A percentile compares a stretch with the other conserved stretches of the same genome.
phyloP scores from a whole-genome alignment of 2,113 vertebrate genomes.

The Cervus canadensis region DNA sequence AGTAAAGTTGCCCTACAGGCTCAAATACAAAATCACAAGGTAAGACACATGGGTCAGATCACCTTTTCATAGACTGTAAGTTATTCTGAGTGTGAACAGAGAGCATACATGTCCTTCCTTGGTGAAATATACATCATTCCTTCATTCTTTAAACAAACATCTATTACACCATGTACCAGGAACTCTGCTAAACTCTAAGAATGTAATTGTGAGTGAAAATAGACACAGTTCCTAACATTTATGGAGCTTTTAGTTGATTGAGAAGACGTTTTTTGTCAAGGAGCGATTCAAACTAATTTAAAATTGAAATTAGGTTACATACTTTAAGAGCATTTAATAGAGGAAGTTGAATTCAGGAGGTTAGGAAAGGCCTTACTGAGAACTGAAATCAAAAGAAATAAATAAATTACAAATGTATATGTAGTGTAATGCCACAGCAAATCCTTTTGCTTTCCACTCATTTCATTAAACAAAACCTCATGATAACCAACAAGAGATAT shows the following conservation, averaged over 20 bases:
- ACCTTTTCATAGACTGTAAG: neutral
- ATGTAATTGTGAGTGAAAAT: neutral
- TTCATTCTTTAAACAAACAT: neutral
- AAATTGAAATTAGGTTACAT: neutral
- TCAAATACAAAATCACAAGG: slow-evolving; percentile 84
- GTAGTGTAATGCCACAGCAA: neutral
- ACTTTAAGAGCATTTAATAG: neutral
- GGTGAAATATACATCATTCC: neutral
- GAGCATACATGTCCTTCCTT: neutral
- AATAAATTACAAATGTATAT: neutral
- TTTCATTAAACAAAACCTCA: neutral
- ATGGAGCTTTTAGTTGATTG: neutral
- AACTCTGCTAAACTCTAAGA: neutral
- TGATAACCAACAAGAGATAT: neutral
- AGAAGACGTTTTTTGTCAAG: neutral
- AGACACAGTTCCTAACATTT: neutral
- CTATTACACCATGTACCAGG: neutral
- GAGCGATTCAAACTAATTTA: neutral
- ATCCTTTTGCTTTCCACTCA: neutral
- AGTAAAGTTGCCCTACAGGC: slow-evolving; percentile 79
- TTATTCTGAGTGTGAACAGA: neutral
- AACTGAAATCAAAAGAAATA: neutral
- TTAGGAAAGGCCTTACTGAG: neutral
- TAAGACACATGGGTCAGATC: slow-evolving; percentile 55
- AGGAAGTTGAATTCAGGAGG: neutral